Evolutionary conservation across 2,888 invertebrate genomes (phyloP).

Genomic region (Margaritifera margaritifera): DNA sequence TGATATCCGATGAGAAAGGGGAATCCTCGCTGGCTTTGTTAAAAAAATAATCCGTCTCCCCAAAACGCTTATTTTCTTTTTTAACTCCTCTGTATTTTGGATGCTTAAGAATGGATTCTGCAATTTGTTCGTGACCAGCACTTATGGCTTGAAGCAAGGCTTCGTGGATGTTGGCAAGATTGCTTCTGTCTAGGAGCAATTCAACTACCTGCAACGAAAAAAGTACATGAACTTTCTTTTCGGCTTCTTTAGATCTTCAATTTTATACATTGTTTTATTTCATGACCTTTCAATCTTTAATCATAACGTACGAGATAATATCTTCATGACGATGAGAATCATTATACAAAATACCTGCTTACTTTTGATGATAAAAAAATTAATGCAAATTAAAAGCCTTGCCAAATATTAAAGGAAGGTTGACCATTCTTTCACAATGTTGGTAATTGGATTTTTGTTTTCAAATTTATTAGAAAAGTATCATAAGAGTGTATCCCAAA

Average conservation of each 20-base stretch:
- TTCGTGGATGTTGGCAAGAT: slow-evolving; percentile 62
- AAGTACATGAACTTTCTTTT: neutral
- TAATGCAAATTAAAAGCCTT: too few relatives aligned
- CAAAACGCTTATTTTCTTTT: slow-evolving; percentile 57
- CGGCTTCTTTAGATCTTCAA: neutral
- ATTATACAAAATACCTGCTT: too few relatives aligned
- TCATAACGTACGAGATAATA: too few relatives aligned
- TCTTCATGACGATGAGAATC: too few relatives aligned
- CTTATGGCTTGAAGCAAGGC: slow-evolving; percentile 66
- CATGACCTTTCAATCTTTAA: too few relatives aligned
- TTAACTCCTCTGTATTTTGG: slow-evolving; percentile 64
- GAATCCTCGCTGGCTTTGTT: slow-evolving; percentile 61
- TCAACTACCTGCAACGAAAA: slow-evolving; percentile 54
- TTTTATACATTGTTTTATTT: too few relatives aligned
- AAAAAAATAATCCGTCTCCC: slow-evolving; percentile 60
- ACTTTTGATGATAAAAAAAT: too few relatives aligned
- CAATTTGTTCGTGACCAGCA: slow-evolving; percentile 67
- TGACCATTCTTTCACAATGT: too few relatives aligned
- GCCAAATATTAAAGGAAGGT: too few relatives aligned
- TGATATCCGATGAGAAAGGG: slow-evolving; percentile 64
- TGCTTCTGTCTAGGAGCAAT: slow-evolving; percentile 59
- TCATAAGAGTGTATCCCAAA: too few relatives aligned
- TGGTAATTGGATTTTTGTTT: too few relatives aligned
- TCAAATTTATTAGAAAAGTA: too few relatives aligned
- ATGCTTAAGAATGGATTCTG: slow-evolving; percentile 67